A percentile compares a stretch with the other conserved stretches of the same genome.
Evolutionary conservation across 2,888 invertebrate species (phyloP).

Genomic region (Plagiodera versicolora): DNA sequence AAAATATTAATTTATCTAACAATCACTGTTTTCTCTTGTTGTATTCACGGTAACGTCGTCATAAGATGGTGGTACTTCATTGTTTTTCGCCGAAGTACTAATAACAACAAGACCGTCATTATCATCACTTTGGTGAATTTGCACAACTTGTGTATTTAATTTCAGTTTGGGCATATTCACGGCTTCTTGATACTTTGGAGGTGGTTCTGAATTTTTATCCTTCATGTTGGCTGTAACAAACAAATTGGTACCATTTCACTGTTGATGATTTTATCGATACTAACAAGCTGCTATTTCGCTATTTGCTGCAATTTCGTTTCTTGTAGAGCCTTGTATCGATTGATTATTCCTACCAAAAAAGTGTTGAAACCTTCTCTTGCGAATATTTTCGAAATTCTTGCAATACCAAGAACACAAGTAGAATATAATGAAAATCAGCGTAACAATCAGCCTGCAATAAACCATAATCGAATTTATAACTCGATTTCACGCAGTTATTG

Average conservation of each 20-base stretch:
- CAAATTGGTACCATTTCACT: neutral
- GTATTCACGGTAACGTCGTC: neutral
- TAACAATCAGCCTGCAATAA: conserved; percentile 19
- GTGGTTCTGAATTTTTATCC: conserved; percentile 8
- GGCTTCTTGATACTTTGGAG: conserved; percentile 26
- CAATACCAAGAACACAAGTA: conserved; percentile 26
- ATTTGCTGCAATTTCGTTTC: neutral
- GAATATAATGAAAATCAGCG: conserved; percentile 15
- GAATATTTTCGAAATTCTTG: conserved; percentile 14
- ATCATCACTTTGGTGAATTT: conserved; percentile 15
- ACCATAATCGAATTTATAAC: neutral
- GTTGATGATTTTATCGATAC: neutral
- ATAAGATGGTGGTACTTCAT: conserved; percentile 4
- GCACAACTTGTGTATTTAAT: conserved; percentile 7
- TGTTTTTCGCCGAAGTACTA: neutral
- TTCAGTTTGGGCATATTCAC: conserved; percentile 22
- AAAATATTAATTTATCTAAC: no score
- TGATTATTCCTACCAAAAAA: neutral
- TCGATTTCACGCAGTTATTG: neutral
- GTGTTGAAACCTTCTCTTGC: conserved; percentile 3
- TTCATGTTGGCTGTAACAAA: neutral
- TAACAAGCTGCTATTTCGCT: neutral
- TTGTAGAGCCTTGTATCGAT: conserved; percentile 3
- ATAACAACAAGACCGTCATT: neutral
- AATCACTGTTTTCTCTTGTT: neutral